Conservation (phyloP, 2,113 vertebrate genomes). For the Oreochromis spilurus region DNA sequence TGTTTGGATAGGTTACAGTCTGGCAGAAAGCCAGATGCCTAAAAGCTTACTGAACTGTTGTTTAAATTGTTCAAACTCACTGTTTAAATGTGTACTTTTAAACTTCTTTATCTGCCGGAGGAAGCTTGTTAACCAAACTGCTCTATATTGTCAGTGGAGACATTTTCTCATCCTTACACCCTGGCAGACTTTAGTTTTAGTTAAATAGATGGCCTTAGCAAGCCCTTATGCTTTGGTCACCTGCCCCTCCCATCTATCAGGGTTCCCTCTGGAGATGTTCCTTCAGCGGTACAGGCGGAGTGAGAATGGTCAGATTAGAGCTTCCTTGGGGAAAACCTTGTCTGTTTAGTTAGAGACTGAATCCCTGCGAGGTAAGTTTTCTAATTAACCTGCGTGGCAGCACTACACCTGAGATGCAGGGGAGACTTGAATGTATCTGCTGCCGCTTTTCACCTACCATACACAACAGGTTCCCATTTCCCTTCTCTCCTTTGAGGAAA, state of each 20-base stretch:
- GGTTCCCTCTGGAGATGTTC: background rate
- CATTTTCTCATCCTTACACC: background rate
- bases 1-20: background rate
- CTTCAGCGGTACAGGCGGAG: conserved; percentile 41
- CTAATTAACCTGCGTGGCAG: conserved; percentile 88
- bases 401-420: conserved; percentile 61
- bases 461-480: background rate
- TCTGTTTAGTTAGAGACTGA: conserved; percentile 70
- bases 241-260: conserved; percentile 27
- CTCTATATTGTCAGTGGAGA: background rate
- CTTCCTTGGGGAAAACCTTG: conserved; percentile 73
- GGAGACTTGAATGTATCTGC: conserved; percentile 28
- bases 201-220: conserved; percentile 33
- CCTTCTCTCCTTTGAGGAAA: background rate
- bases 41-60: background rate
- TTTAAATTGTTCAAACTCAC: background rate
- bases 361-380: conserved; percentile 89
- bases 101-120: conserved; percentile 13
- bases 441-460: conserved; percentile 2
- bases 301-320: conserved; percentile 78
- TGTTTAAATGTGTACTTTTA: background rate
- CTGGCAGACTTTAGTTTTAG: background rate
- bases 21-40: conserved; percentile 4
- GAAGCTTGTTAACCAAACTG: background rate
- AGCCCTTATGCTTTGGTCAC: conserved; percentile 4